Conservation (phyloP, 2,113 vertebrate genomes). For the Cinclus cinclus region DNA sequence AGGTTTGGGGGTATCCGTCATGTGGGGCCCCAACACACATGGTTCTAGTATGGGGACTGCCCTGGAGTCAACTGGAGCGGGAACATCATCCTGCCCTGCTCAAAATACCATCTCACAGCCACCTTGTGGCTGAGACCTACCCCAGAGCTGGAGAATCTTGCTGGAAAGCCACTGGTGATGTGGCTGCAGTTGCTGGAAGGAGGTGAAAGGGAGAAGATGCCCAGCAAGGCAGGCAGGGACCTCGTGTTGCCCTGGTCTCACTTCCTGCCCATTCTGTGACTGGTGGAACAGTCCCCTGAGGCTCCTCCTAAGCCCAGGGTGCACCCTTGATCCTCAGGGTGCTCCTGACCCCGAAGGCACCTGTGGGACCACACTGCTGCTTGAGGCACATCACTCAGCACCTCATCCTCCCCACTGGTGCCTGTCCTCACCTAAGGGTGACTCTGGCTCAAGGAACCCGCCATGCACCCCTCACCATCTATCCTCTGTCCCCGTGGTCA, state of each 20-base stretch:
- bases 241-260: rapidly evolving
- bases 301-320: background rate
- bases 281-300: background rate
- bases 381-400: background rate
- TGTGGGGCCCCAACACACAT: rapidly evolving
- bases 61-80: background rate
- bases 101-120: background rate
- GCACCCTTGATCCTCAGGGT: background rate
- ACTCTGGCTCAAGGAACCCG: background rate
- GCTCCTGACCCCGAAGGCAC: background rate
- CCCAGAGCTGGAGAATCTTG: background rate
- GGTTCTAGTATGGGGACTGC: rapidly evolving
- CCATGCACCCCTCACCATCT: background rate
- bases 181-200: background rate
- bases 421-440: background rate
- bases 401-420: background rate
- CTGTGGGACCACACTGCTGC: background rate
- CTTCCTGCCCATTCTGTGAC: background rate
- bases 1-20: rapidly evolving
- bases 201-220: background rate
- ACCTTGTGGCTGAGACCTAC: background rate
- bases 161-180: background rate
- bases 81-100: background rate
- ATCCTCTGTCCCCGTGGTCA: background rate
- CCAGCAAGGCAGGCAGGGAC: background rate